phyloP scores from a whole-genome alignment of 2,113 vertebrate species.

The Melospiza georgiana region DNA sequence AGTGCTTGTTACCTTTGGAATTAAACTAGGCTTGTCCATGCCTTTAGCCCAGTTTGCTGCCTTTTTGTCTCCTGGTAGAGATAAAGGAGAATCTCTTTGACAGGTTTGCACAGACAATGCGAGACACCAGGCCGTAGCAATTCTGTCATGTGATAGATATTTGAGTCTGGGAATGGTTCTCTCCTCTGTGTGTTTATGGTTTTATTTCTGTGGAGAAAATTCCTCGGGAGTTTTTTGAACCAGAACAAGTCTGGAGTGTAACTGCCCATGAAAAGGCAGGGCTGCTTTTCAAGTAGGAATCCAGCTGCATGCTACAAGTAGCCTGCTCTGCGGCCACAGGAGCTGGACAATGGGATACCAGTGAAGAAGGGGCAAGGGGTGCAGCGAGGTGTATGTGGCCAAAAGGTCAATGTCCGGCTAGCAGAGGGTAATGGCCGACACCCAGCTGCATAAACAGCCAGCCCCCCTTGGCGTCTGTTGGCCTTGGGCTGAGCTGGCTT shows the following conservation, averaged over 20 bases:
- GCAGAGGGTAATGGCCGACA: too few species aligned
- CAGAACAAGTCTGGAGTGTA: not conserved
- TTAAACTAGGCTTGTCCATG: not conserved
- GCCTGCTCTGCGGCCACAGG: too few species aligned
- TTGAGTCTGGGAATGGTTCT: not conserved
- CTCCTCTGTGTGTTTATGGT: not conserved
- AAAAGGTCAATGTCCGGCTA: too few species aligned
- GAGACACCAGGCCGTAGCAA: rapidly evolving
- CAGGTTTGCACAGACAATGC: not conserved
- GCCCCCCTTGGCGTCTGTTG: too few species aligned
- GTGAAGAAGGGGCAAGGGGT: too few species aligned
- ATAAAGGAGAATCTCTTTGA: not conserved
- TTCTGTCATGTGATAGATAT: not conserved
- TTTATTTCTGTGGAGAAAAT: not conserved
- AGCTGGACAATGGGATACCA: too few species aligned
- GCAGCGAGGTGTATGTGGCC: too few species aligned
- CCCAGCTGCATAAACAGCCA: too few species aligned
- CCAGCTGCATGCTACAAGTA: not conserved
- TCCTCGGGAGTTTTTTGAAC: not conserved
- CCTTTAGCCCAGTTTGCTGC: not conserved
- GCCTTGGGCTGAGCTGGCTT: too few species aligned
- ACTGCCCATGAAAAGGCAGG: not conserved
- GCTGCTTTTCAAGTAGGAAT: not conserved
- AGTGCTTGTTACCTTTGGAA: not conserved
- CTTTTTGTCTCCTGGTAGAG: not conserved